Evolutionary conservation across 1,140 invertebrate species (phyloP).

Genomic region (Diploscapter pachys): DNA sequence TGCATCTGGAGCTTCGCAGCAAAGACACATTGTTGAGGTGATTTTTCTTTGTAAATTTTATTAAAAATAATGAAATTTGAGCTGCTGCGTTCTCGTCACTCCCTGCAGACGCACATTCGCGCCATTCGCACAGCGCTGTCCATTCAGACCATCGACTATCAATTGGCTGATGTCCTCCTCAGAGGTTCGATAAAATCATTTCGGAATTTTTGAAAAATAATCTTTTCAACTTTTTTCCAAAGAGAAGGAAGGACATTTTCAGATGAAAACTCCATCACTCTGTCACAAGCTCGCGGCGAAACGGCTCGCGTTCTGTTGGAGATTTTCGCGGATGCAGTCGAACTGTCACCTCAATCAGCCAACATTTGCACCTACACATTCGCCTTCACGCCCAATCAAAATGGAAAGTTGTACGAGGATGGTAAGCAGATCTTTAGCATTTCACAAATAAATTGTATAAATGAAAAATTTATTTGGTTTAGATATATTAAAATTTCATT

Average conservation of each 20-base stretch:
- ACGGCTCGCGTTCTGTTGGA: conserved; percentile 24
- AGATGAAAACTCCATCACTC: conserved; percentile 16
- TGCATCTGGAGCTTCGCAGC: conserved; percentile 7
- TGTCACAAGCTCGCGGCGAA: conserved; percentile 14
- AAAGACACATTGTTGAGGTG: conserved; percentile 1
- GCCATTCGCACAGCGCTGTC: conserved; percentile 6
- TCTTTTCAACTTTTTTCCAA: too few species aligned
- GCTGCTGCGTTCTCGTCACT: neutral
- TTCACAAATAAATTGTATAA: too few species aligned
- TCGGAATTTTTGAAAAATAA: too few species aligned
- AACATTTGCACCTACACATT: conserved; percentile 20
- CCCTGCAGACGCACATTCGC: neutral
- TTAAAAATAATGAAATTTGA: neutral
- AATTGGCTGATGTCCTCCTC: conserved; percentile 8
- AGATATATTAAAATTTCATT: too few species aligned
- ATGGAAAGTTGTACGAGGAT: conserved; percentile 5
- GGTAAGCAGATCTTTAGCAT: neutral
- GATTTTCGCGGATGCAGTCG: conserved; percentile 22
- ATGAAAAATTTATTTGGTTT: too few species aligned
- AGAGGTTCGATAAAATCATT: neutral
- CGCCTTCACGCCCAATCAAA: conserved; percentile 10
- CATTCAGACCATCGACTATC: conserved; percentile 12
- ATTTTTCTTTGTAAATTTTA: conserved; percentile 3
- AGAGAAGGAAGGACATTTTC: neutral
- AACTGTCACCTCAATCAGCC: neutral